Evolutionary conservation across 1,140 invertebrate genomes (phyloP).

Genomic region (Homarus americanus): DNA sequence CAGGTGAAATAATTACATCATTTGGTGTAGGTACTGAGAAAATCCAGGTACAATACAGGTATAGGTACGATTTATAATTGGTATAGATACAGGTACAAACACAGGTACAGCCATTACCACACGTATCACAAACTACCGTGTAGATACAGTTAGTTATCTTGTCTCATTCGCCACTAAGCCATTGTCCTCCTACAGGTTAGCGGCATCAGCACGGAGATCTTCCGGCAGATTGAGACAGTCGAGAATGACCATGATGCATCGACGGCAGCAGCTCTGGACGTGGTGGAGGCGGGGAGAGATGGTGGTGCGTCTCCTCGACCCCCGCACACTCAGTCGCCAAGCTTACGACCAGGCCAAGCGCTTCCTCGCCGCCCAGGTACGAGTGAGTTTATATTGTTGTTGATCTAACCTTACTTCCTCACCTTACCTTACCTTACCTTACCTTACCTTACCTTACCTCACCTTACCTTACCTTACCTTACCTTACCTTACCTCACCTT

Average conservation of each 20-base stretch:
- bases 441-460: conserved; percentile 8
- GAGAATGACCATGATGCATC: conserved; percentile 96
- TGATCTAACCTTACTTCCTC: background rate
- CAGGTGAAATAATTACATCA: too few species aligned
- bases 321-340: conserved; percentile 88
- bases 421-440: too few species aligned
- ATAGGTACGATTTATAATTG: too few species aligned
- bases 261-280: conserved; percentile 92
- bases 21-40: too few species aligned
- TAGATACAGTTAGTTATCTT: too few species aligned
- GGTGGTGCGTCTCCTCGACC: conserved; percentile 93
- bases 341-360: conserved; percentile 90
- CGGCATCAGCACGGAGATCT: conserved; percentile 96
- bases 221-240: conserved; percentile 96
- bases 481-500: background rate
- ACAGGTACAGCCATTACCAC: too few species aligned
- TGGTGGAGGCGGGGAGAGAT: conserved; percentile 95
- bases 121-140: too few species aligned
- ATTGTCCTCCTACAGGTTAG: conserved; percentile 91
- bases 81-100: too few species aligned
- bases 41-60: too few species aligned
- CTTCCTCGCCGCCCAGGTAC: conserved; percentile 87
- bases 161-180: too few species aligned
- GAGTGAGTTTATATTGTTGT: too few species aligned
- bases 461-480: background rate